These are phyloP conservation scores for Graphium colonna DNA, from an alignment of 2,888 invertebrate genomes.

Conservation along the genomic window DNA sequence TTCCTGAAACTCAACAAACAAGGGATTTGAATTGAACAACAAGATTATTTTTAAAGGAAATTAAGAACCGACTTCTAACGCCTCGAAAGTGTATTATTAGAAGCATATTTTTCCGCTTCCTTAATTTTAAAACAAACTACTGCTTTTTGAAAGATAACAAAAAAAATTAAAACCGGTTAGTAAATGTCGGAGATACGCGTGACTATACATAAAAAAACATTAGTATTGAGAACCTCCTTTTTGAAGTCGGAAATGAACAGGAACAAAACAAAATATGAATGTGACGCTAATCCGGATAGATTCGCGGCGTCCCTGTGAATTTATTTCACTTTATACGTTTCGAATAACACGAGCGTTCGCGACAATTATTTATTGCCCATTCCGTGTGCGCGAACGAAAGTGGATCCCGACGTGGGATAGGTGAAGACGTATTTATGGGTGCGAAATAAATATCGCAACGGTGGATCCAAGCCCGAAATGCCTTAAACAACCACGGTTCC, in stretches of 20 bases:
- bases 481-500: conserved; percentile 8
- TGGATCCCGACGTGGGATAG: conserved; percentile 36
- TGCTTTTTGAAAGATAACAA: no score
- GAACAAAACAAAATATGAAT: neutral
- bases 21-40: neutral
- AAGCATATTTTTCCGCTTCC: no score
- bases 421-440: conserved; percentile 55
- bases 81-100: no score
- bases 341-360: conserved; percentile 25
- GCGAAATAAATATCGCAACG: conserved; percentile 39
- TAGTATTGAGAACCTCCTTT: no score
- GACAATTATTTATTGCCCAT: conserved; percentile 29
- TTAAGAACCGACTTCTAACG: neutral
- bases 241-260: no score
- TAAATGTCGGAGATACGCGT: no score
- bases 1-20: neutral
- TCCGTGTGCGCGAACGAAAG: conserved; percentile 25
- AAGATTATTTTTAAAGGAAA: no score
- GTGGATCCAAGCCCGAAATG: neutral
- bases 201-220: no score
- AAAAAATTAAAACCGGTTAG: no score
- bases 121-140: no score
- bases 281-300: conserved; percentile 12
- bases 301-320: conserved; percentile 8
- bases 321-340: conserved; percentile 19